Conservation (phyloP, 2,797 vertebrate genomes). For the Phalloptychus januarius region DNA sequence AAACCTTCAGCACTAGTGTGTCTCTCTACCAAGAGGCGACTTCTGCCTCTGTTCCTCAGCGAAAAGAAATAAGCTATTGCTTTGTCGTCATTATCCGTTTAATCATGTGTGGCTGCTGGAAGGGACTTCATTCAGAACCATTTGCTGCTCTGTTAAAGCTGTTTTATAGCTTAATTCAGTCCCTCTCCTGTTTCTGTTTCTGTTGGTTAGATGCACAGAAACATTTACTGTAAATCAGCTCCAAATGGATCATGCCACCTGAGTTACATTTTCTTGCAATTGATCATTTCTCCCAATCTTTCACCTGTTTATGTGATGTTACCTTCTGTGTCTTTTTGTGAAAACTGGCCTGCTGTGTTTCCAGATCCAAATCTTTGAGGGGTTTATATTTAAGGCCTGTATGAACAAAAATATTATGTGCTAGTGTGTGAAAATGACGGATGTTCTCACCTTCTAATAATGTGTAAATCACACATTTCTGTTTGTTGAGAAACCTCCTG, state of each 20-base stretch:
- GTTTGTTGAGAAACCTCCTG: slow-evolving; percentile 34
- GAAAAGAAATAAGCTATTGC: slow-evolving; percentile 12
- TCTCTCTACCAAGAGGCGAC: slow-evolving; percentile 14
- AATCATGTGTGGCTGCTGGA: slow-evolving; percentile 25
- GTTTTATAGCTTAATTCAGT: slow-evolving; percentile 11
- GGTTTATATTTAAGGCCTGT: slow-evolving; percentile 21
- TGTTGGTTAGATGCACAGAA: slow-evolving; percentile 28
- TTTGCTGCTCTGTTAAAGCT: slow-evolving; percentile 21
- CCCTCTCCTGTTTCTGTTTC: neutral
- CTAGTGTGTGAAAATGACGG: slow-evolving; percentile 29
- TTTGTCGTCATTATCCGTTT: slow-evolving; percentile 9
- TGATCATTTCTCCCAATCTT: slow-evolving; percentile 7
- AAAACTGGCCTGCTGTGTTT: slow-evolving; percentile 1
- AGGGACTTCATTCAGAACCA: slow-evolving; percentile 13
- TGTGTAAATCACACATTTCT: slow-evolving; percentile 41
- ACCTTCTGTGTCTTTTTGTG: neutral
- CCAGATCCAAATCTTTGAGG: slow-evolving; percentile 18
- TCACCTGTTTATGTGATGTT: slow-evolving; percentile 9
- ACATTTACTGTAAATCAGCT: neutral
- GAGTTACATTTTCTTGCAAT: slow-evolving; percentile 26
- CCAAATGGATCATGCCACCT: slow-evolving; percentile 9
- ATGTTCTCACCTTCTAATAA: slow-evolving; percentile 35
- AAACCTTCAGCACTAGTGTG: slow-evolving; percentile 18
- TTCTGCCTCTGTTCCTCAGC: slow-evolving; percentile 23
- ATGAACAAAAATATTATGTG: slow-evolving; percentile 2